Percentiles rank a stretch among this genome's conserved stretches.
Evolutionary conservation across 2,797 vertebrate genomes (phyloP).

Genomic region (Gymnoscopelus microlampas): DNA sequence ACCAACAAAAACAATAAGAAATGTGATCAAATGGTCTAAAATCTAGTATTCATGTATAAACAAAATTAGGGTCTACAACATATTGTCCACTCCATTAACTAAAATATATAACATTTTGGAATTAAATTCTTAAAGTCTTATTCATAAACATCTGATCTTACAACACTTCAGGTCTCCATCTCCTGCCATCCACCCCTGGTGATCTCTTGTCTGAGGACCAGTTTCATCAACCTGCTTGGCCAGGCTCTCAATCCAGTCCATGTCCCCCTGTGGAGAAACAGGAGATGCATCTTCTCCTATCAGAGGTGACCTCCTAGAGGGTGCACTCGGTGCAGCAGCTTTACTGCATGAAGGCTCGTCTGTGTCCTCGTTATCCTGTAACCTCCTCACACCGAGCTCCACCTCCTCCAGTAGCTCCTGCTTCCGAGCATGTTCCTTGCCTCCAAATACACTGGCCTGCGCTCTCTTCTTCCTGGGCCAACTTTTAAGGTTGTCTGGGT

Average conservation of each 20-base stretch:
- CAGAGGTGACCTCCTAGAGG: conserved; percentile 42
- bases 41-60: too few relatives aligned
- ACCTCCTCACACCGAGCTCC: conserved; percentile 86
- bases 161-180: conserved; percentile 53
- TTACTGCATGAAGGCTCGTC: conserved; percentile 64
- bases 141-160: conserved; percentile 43
- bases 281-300: conserved; percentile 29
- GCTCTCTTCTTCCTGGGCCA: conserved; percentile 94
- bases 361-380: conserved; percentile 79
- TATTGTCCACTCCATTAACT: too few relatives aligned
- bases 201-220: conserved; percentile 48
- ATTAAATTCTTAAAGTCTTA: too few relatives aligned
- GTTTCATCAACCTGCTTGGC: conserved; percentile 33
- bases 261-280: conserved; percentile 66
- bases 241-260: conserved; percentile 62
- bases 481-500: conserved; percentile 90
- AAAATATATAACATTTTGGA: too few relatives aligned
- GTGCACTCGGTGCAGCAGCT: conserved; percentile 54
- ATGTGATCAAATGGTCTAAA: too few relatives aligned
- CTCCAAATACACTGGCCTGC: conserved; percentile 48
- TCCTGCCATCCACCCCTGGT: conserved; percentile 40
- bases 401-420: conserved; percentile 81
- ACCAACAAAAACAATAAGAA: too few relatives aligned
- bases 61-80: too few relatives aligned
- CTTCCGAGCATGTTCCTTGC: conserved; percentile 57